Conservation (phyloP, 2,888 invertebrate species). For the Leptodirus hochenwartii region DNA sequence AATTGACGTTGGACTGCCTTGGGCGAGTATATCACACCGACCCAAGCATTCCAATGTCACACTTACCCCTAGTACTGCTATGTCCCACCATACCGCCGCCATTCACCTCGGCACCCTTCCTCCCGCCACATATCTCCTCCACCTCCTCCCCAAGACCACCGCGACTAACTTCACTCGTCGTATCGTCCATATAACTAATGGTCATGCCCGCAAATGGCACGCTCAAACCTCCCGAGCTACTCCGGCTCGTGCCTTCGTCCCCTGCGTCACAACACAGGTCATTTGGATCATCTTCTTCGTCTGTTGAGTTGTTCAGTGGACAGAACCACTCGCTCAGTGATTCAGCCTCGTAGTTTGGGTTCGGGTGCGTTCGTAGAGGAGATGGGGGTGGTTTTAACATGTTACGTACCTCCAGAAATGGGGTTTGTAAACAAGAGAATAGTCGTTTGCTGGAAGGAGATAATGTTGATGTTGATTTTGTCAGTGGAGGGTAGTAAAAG, state of each 20-base stretch:
- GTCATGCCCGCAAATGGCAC: conserved; percentile 26
- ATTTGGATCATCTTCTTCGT: not conserved
- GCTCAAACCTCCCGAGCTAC: too few species aligned
- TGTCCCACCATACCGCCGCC: too few species aligned
- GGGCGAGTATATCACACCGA: too few species aligned
- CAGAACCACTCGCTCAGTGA: conserved; percentile 28
- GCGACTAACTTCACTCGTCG: conserved; percentile 24
- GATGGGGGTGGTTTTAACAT: conserved; percentile 33
- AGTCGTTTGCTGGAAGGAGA: conserved; percentile 30
- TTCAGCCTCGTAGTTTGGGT: conserved; percentile 20
- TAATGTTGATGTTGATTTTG: not conserved
- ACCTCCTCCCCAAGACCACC: too few species aligned
- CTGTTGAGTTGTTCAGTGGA: conserved; percentile 14
- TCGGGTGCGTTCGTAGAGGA: conserved; percentile 21
- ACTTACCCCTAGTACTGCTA: conserved; percentile 22
- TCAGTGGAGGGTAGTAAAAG: not conserved
- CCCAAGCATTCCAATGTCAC: too few species aligned
- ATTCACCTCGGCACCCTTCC: too few species aligned
- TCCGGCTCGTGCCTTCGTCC: too few species aligned
- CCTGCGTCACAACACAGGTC: too few species aligned
- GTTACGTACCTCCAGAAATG: conserved; percentile 35
- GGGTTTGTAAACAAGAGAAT: conserved; percentile 38
- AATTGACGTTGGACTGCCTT: too few species aligned
- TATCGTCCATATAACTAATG: conserved; percentile 27
- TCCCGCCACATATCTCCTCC: too few species aligned